These are phyloP conservation scores for Cichladusa arquata DNA, from an alignment of 2,113 vertebrate genomes.

Conservation along the genomic window DNA sequence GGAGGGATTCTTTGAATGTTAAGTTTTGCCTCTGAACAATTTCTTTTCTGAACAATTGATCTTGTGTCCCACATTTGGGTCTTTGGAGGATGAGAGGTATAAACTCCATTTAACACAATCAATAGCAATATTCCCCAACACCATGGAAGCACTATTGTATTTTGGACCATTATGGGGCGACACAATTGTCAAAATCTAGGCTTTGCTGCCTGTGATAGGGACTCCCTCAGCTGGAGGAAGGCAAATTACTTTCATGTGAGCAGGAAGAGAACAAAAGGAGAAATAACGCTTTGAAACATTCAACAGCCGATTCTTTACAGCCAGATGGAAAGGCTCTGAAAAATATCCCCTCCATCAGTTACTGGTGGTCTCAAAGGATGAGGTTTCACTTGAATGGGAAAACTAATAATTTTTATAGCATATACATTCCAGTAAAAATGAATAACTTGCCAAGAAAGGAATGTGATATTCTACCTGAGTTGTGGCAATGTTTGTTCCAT, in stretches of 20 bases:
- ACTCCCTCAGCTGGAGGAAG: slow-evolving; percentile 25
- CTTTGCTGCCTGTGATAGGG: neutral
- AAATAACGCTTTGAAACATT: neutral
- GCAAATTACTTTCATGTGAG: neutral
- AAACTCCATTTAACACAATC: slow-evolving; percentile 50
- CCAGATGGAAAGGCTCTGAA: slow-evolving; percentile 12
- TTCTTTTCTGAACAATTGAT: slow-evolving; percentile 44
- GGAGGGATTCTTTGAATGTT: neutral
- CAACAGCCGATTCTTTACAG: neutral
- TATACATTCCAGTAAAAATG: slow-evolving; percentile 34
- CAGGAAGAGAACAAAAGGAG: slow-evolving; percentile 21
- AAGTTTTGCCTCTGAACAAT: neutral
- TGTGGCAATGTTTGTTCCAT: slow-evolving; percentile 86
- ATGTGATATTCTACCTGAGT: slow-evolving; percentile 82
- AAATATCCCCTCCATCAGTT: slow-evolving; percentile 22
- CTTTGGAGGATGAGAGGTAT: slow-evolving; percentile 11
- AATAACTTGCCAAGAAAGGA: slow-evolving; percentile 31
- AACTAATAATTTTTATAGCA: slow-evolving; percentile 19
- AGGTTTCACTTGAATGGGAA: neutral
- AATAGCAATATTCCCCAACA: slow-evolving; percentile 22
- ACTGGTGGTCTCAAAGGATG: neutral
- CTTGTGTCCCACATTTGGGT: slow-evolving; percentile 12
- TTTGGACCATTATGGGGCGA: neutral
- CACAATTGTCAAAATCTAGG: slow-evolving; percentile 7
- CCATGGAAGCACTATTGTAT: neutral